Conservation (phyloP, 2,888 invertebrate species). For the Danaus chrysippus region DNA sequence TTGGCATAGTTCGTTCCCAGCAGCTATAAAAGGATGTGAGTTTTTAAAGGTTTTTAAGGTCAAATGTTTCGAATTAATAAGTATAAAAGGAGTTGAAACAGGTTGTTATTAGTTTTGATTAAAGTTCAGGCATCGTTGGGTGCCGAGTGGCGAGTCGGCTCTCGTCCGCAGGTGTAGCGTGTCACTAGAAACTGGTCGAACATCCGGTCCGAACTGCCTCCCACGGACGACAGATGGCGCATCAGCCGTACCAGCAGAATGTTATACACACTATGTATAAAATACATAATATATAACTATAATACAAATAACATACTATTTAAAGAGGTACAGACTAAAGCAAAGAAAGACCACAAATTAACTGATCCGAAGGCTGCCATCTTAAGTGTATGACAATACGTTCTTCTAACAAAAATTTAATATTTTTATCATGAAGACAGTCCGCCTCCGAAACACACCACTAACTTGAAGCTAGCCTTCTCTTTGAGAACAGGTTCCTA, state of each 20-base stretch:
- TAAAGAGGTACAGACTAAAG: too few species aligned
- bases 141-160: slow-evolving; percentile 26
- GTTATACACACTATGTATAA: too few species aligned
- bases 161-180: slow-evolving; percentile 67
- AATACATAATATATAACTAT: too few species aligned
- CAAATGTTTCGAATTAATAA: too few species aligned
- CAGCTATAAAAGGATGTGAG: too few species aligned
- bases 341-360: too few species aligned
- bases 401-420: slow-evolving; percentile 78
- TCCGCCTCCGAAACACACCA: slow-evolving; percentile 52
- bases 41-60: too few species aligned
- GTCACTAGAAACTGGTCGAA: slow-evolving; percentile 73
- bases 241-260: slow-evolving; percentile 23
- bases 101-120: slow-evolving; percentile 16
- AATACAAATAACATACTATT: too few species aligned
- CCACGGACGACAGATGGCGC: slow-evolving; percentile 67
- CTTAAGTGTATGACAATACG: too few species aligned
- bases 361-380: too few species aligned
- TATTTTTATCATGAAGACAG: slow-evolving; percentile 74
- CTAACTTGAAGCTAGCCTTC: slow-evolving; percentile 40
- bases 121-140: slow-evolving; percentile 22
- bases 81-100: slow-evolving; percentile 13
- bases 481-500: slow-evolving; percentile 69
- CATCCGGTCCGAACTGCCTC: slow-evolving; percentile 62
- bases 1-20: too few species aligned